These are phyloP conservation scores for Myotis planiceps DNA, from an alignment of 2,797 vertebrate species.

Conservation along the genomic window DNA sequence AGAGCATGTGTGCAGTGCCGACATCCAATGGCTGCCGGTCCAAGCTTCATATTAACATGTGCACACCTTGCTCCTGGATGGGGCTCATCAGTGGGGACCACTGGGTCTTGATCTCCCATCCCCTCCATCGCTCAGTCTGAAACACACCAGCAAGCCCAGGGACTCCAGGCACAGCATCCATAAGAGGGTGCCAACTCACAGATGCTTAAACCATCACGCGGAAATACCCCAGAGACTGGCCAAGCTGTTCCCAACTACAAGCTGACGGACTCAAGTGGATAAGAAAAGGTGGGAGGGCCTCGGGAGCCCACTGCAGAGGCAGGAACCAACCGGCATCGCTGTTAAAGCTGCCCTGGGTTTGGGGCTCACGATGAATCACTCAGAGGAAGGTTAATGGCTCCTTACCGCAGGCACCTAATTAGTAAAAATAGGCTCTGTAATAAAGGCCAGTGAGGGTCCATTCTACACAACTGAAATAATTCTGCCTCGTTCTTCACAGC, in stretches of 20 bases:
- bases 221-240: neutral
- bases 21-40: neutral
- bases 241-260: neutral
- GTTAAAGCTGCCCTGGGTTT: neutral
- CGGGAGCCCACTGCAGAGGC: neutral
- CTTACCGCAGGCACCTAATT: neutral
- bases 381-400: neutral
- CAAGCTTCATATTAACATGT: neutral
- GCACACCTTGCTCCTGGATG: neutral
- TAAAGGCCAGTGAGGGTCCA: neutral
- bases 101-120: neutral
- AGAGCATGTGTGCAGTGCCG: rapidly evolving
- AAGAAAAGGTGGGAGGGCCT: rapidly evolving
- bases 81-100: neutral
- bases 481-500: neutral
- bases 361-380: neutral
- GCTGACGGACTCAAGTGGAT: neutral
- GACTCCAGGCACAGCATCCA: neutral
- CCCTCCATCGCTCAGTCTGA: neutral
- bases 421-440: neutral
- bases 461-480: neutral
- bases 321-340: neutral
- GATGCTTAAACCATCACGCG: neutral
- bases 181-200: neutral
- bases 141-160: neutral